Base-by-base conservation (phyloP, 2,797 vertebrate species). In the Poecilia gillii region DNA sequence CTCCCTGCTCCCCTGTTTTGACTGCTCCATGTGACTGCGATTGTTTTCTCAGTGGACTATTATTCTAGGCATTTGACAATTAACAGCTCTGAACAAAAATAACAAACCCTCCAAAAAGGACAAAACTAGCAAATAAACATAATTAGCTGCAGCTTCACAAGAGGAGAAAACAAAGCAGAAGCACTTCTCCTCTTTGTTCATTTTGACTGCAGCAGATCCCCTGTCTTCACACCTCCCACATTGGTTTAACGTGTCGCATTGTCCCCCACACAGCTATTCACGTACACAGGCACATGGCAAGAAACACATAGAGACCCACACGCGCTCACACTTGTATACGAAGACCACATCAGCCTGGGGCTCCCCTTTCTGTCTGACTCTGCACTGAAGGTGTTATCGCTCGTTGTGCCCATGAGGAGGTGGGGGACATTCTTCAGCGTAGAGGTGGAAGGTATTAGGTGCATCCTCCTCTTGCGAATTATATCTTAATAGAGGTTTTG, bases 151-250 rank as follows among this genome's bases (percentile, higher is more conserved):
- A 86, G 28, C 84, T 71, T 87, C 83, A 80, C 85, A 84, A 86
- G 82, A 81, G 23, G 33, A 39, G 73, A 80, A 85, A 90, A 90
- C 86, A 92, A 92, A 91, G 80, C 84, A 51, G 87, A 84, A 84
- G 86, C 89, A 85, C 78, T 88, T 88, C 87, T 91, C 80, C 85
- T 88, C 85, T 91, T 90, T 91, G 91, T 92, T 94, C 92, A 90
- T 91, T 91, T 91, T 85, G 91, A 93, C 92, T 93, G 87, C 89
- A 92, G 89, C 91, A 92, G 89, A 91, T 91, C 88, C 89, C 85
- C 90, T 83, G 87, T 90, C 85, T 91, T 94, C 91, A 93, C 95
- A 95, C 95, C 92, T 95, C 94, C 95, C 90, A 95, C 93, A 82
- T 81, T 87, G 84, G 80, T 91, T 91, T 89, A 90, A 92, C 83